Evolutionary conservation across 2,888 invertebrate species (phyloP).

Genomic region (Nemapogon koenigi): DNA sequence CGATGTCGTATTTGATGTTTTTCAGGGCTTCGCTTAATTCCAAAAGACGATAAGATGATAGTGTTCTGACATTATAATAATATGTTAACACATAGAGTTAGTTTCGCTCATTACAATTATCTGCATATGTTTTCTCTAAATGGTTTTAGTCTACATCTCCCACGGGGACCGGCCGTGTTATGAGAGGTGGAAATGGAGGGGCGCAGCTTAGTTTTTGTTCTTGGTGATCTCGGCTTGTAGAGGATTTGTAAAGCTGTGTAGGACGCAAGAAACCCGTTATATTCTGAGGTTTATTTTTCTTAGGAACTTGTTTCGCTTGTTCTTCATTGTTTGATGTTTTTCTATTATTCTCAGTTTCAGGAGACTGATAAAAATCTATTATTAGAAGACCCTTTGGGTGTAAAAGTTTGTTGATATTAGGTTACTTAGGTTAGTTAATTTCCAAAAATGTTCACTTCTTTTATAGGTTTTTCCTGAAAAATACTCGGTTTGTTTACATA

Average conservation of each 20-base stretch:
- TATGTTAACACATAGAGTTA: background rate
- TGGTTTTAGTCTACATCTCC: conserved; percentile 2
- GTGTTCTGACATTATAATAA: background rate
- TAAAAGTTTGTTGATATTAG: too few species aligned
- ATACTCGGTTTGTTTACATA: too few species aligned
- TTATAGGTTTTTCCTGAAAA: too few species aligned
- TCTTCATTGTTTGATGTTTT: background rate
- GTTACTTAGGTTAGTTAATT: too few species aligned
- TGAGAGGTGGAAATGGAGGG: conserved; percentile 1
- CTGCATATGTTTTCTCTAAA: background rate
- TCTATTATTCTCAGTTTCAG: background rate
- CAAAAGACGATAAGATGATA: conserved; percentile 1
- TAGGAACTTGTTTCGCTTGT: background rate
- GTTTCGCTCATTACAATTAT: background rate
- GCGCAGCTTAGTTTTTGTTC: background rate
- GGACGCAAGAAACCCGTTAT: background rate
- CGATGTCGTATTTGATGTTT: conserved; percentile 12
- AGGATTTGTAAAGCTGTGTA: background rate
- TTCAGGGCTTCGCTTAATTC: conserved; percentile 2
- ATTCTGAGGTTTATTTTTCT: background rate
- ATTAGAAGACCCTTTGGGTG: too few species aligned
- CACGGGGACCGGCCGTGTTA: conserved; percentile 5
- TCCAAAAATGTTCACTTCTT: too few species aligned
- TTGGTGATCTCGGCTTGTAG: background rate
- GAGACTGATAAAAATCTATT: background rate